These are phyloP conservation scores for Motacilla tschutschensis DNA, from an alignment of 2,113 vertebrate genomes.

Conservation along the genomic window DNA sequence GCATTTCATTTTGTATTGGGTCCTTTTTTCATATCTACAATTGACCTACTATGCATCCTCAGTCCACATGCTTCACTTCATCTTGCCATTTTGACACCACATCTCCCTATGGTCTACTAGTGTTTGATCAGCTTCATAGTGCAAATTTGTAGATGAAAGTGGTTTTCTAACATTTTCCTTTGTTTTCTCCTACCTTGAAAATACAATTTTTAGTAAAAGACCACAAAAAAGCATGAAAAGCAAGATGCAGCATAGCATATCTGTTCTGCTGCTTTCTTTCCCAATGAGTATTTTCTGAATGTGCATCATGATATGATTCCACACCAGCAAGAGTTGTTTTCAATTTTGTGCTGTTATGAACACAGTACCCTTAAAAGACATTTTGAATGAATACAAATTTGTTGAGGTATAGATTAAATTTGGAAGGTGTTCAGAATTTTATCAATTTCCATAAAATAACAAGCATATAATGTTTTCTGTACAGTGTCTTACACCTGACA, in stretches of 20 bases:
- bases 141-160: background rate
- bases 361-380: background rate
- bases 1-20: background rate
- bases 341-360: background rate
- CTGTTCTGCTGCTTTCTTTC: background rate
- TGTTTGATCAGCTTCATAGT: background rate
- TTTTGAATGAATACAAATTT: background rate
- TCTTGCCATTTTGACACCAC: background rate
- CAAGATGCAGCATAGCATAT: background rate
- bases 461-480: background rate
- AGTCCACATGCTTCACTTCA: background rate
- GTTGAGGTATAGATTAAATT: background rate
- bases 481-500: background rate
- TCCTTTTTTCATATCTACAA: background rate
- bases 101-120: background rate
- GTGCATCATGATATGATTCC: background rate
- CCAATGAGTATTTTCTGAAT: background rate
- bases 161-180: background rate
- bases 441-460: conserved; percentile 24
- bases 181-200: background rate
- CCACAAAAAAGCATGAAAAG: background rate
- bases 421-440: background rate
- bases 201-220: background rate
- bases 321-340: background rate
- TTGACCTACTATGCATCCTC: background rate